phyloP scores from a whole-genome alignment of 2,888 invertebrate species.

The Yponomeuta cagnagella region DNA sequence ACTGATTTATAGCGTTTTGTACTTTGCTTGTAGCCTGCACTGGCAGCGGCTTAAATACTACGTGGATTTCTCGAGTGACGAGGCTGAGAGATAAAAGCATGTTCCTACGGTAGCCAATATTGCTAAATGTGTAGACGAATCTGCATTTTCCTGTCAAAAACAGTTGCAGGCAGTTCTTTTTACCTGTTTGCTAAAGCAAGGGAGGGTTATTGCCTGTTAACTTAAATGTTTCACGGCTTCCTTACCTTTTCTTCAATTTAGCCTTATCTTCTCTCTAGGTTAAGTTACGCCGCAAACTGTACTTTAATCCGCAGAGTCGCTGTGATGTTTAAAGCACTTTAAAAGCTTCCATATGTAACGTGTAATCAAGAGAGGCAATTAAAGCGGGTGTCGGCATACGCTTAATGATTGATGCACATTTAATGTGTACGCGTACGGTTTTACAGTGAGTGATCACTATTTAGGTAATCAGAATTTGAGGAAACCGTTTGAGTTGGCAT shows the following conservation, averaged over 20 bases:
- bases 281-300: too few species aligned
- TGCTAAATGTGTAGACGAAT: not conserved
- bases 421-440: not conserved
- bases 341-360: not conserved
- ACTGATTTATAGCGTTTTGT: constrained; percentile 12
- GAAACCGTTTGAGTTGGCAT: not conserved
- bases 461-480: not conserved
- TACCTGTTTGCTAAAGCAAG: too few species aligned
- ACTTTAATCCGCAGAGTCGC: too few species aligned
- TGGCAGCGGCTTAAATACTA: constrained; percentile 3
- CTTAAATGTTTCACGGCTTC: too few species aligned
- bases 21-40: not conserved
- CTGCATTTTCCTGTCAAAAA: too few species aligned
- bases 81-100: not conserved
- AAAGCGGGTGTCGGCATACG: not conserved
- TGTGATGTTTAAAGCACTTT: not conserved
- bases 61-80: not conserved
- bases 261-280: too few species aligned
- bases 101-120: not conserved
- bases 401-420: not conserved
- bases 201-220: too few species aligned
- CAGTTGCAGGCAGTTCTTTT: too few species aligned
- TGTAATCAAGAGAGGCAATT: constrained; percentile 1
- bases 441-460: not conserved
- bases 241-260: too few species aligned